phyloP scores from a whole-genome alignment of 1,140 invertebrate genomes.

The Sycobia sp. region DNA sequence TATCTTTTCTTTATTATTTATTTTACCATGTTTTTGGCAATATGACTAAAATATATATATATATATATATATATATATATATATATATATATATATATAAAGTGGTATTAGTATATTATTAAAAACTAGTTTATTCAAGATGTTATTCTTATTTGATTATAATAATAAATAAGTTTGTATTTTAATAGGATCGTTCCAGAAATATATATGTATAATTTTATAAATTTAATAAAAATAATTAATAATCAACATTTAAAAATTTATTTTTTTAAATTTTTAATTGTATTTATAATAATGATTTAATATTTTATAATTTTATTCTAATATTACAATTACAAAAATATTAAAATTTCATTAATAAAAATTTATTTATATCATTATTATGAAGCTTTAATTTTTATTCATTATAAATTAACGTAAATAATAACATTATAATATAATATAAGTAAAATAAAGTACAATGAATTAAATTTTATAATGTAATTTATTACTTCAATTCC shows the following conservation, averaged over 20 bases:
- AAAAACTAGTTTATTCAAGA: constrained; percentile 16
- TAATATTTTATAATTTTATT: neutral
- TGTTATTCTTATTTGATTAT: neutral
- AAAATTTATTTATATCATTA: no score
- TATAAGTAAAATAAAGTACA: no score
- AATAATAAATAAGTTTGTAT: neutral
- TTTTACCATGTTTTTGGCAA: constrained; percentile 94
- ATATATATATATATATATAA: no score
- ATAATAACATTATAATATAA: no score
- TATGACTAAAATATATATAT: constrained; percentile 74
- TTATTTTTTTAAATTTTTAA: neutral
- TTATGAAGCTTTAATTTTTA: no score
- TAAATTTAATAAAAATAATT: neutral
- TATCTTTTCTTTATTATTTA: constrained; percentile 80
- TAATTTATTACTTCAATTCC: no score
- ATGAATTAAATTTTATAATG: no score
- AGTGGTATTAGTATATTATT: no score
- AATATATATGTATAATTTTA: neutral
- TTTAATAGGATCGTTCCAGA: no score
- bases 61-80: constrained; percentile 1
- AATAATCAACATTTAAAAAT: neutral
- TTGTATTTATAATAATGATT: neutral
- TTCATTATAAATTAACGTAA: no score
- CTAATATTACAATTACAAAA: no score
- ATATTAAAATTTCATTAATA: no score